A percentile compares a stretch with the other conserved stretches of the same genome.
phyloP scores from a whole-genome alignment of 2,113 vertebrate species.

The Eulemur rufifrons region DNA sequence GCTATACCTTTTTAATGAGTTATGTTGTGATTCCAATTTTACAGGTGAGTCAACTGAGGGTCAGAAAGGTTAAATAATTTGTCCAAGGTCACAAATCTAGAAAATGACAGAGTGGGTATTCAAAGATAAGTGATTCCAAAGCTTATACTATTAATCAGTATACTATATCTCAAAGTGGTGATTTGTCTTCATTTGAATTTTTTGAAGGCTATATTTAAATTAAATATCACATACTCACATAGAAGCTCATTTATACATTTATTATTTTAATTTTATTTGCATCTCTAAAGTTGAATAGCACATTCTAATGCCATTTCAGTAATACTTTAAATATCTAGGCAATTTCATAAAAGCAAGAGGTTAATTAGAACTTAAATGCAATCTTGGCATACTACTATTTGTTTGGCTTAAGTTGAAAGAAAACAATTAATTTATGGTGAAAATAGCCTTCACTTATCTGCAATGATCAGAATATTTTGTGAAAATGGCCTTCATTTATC shows the following conservation, averaged over 20 bases:
- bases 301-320: not conserved
- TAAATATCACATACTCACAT: not conserved
- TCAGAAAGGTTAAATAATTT: not conserved
- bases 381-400: not conserved
- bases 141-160: not conserved
- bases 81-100: not conserved
- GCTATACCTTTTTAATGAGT: not conserved
- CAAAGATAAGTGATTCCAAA: not conserved
- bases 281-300: not conserved
- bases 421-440: not conserved
- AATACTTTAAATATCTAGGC: not conserved
- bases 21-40: not conserved
- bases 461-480: not conserved
- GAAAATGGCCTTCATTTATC: not conserved
- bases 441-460: not conserved
- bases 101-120: not conserved
- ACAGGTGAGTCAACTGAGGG: not conserved
- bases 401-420: slow-evolving; percentile 23
- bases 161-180: not conserved
- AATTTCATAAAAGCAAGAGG: not conserved
- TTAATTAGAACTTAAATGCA: slow-evolving; percentile 30
- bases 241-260: not conserved
- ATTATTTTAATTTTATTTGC: slow-evolving; percentile 29
- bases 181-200: slow-evolving; percentile 12
- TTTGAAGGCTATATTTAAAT: slow-evolving; percentile 39